A percentile compares a stretch with the other conserved stretches of the same genome.
Conservation (phyloP, 2,888 invertebrate species). For the Rhorus exstirpatorius region DNA sequence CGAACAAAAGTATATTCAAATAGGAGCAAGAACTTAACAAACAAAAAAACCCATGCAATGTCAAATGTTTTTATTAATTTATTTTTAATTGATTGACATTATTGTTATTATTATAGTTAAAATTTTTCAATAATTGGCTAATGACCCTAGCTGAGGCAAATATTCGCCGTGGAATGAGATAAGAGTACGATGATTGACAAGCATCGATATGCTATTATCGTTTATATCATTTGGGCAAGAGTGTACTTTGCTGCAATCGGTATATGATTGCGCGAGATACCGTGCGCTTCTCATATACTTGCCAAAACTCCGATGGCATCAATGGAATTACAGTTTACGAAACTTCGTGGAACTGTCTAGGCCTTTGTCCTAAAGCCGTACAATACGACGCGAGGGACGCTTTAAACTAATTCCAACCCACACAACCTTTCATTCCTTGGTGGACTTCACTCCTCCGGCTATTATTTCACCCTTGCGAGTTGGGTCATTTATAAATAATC, state of each 20-base stretch:
- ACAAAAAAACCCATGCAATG: too few relatives aligned
- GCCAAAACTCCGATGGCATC: conserved; percentile 67
- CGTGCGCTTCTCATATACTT: conserved; percentile 34
- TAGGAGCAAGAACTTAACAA: too few relatives aligned
- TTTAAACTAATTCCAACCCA: not conserved
- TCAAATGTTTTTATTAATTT: too few relatives aligned
- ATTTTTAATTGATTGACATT: too few relatives aligned
- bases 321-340: conserved; percentile 60
- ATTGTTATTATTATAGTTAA: too few relatives aligned
- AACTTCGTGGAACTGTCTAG: conserved; percentile 13
- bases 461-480: conserved; percentile 14
- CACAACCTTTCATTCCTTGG: not conserved
- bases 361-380: not conserved
- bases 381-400: conserved; percentile 23
- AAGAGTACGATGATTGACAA: not conserved
- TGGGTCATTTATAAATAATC: conserved; percentile 13
- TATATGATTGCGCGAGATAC: conserved; percentile 40
- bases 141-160: too few relatives aligned
- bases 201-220: conserved; percentile 56
- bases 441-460: not conserved
- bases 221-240: conserved; percentile 71
- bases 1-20: too few relatives aligned
- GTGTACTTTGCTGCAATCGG: conserved; percentile 28
- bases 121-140: too few relatives aligned
- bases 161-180: too few relatives aligned